These are phyloP conservation scores for Heterochromis multidens DNA, from an alignment of 2,113 vertebrate species.

Conservation along the genomic window DNA sequence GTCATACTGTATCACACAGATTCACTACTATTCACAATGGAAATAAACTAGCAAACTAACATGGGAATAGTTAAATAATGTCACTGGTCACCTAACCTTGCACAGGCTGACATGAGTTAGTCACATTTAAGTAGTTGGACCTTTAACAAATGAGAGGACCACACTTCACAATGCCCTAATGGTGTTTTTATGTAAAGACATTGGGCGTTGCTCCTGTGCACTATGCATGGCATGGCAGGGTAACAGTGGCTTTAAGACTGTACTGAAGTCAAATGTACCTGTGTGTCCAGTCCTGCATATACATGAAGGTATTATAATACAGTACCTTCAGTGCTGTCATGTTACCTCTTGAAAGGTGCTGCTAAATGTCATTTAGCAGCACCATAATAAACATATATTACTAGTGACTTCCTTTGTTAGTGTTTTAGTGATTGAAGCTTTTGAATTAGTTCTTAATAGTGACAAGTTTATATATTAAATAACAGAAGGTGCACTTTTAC, in stretches of 20 bases:
- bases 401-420: conserved; percentile 34
- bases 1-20: neutral
- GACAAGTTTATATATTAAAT: conserved; percentile 16
- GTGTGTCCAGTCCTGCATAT: conserved; percentile 23
- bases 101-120: neutral
- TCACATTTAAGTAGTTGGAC: conserved; percentile 10
- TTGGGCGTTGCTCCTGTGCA: conserved; percentile 26
- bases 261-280: conserved; percentile 21
- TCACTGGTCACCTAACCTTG: neutral
- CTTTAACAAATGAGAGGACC: neutral
- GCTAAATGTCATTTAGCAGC: conserved; percentile 52
- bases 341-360: conserved; percentile 42
- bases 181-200: neutral
- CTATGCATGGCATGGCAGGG: conserved; percentile 51
- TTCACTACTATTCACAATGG: neutral
- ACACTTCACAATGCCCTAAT: neutral
- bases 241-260: conserved; percentile 17
- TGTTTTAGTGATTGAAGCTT: conserved; percentile 36
- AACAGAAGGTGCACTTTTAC: conserved; percentile 16
- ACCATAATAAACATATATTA: conserved; percentile 21
- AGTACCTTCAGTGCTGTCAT: conserved; percentile 36
- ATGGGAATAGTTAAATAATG: neutral
- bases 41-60: neutral
- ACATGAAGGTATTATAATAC: conserved; percentile 12
- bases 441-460: conserved; percentile 27